Evolutionary conservation across 2,888 invertebrate genomes (phyloP), one percentile per base, ranked within the genome.

Genomic region (Acholoe squamosa): DNA sequence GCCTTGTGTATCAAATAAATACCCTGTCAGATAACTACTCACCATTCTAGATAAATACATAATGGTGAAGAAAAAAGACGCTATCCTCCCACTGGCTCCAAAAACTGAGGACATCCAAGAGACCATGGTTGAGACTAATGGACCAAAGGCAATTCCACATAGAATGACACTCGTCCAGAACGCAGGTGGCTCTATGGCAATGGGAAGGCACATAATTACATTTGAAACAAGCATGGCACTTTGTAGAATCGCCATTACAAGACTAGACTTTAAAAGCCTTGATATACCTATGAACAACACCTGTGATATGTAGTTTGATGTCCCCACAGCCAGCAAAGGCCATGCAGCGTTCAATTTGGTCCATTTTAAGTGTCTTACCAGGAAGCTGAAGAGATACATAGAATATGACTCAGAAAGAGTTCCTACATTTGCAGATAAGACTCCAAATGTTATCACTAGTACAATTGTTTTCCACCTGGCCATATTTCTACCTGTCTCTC

Each of bases 1-100:
- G 25, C 86, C 86, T 14, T 56, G 52, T 28, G 22, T 56, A 25
- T 86, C 86, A 28, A 86, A 86, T n/a, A 86, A 19, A 54, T 86
- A 31, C 5, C 54, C 54, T 0, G 54, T 22, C 0, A 25, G 5
- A 54, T 54, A 19, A 0, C 54, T 14, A 1, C 22, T 31, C 5
- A 28, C 28, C 86, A 86, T 52, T 52, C 86, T 25, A 5, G 54
- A 0, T 31, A 86, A 10, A 54, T 86, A 86, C 10, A 86, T 54
- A 16, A 56, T 3, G 22, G 3, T 31, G 52, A 86, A 52, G 33
- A 28, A 86, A 31, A 14, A 86, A 0, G 86, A n/a, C 12, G 86
- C 54, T 54, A 86, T 1, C 19, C 54, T 86, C 0, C 86, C 86
- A 31, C 56, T 52, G 1, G 56, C 7, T 12, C 54, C 54, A 31